These are phyloP conservation scores for Emmelina monodactyla DNA, from an alignment of 2,888 invertebrate species.

Conservation along the genomic window DNA sequence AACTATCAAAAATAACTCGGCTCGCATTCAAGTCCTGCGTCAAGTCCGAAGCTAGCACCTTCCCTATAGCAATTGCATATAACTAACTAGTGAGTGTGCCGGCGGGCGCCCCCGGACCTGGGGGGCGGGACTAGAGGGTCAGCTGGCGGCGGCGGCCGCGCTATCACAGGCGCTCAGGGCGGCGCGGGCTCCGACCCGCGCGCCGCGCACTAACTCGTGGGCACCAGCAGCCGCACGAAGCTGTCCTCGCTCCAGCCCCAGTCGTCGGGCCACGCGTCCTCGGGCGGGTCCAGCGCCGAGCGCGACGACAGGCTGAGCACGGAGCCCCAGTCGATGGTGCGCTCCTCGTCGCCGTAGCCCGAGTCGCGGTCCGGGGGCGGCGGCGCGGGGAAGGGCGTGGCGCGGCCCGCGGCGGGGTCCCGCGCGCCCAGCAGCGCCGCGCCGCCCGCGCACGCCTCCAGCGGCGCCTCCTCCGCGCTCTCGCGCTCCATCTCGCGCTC, in stretches of 20 bases:
- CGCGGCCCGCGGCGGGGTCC: slow-evolving; percentile 65
- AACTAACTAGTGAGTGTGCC: slow-evolving; percentile 58
- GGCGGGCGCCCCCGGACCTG: slow-evolving; percentile 16
- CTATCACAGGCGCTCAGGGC: slow-evolving; percentile 41
- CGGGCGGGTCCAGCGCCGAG: slow-evolving; percentile 84
- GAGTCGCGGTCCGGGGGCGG: slow-evolving; percentile 72
- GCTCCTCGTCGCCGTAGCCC: slow-evolving; percentile 80
- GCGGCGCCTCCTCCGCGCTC: slow-evolving; percentile 63
- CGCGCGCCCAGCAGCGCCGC: slow-evolving; percentile 60
- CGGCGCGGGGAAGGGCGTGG: slow-evolving; percentile 73
- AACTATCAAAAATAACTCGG: slow-evolving; percentile 67
- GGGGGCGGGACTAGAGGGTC: slow-evolving; percentile 19
- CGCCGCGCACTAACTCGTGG: slow-evolving; percentile 69
- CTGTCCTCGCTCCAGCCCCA: slow-evolving; percentile 72
- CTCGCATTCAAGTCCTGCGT: slow-evolving; percentile 61
- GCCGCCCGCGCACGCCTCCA: slow-evolving; percentile 48
- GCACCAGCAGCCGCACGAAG: slow-evolving; percentile 76
- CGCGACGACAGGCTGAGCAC: slow-evolving; percentile 87
- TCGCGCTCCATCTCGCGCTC: slow-evolving; percentile 88
- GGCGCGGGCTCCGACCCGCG: slow-evolving; percentile 61
- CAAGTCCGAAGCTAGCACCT: slow-evolving; percentile 67
- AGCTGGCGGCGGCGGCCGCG: slow-evolving; percentile 24
- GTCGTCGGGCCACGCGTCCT: slow-evolving; percentile 76
- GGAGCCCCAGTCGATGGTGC: slow-evolving; percentile 91
- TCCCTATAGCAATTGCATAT: slow-evolving; percentile 63